A percentile compares a stretch with the other conserved stretches of the same genome.
Conservation (phyloP, 1,140 invertebrate species). For the Reticulitermes speratus region DNA sequence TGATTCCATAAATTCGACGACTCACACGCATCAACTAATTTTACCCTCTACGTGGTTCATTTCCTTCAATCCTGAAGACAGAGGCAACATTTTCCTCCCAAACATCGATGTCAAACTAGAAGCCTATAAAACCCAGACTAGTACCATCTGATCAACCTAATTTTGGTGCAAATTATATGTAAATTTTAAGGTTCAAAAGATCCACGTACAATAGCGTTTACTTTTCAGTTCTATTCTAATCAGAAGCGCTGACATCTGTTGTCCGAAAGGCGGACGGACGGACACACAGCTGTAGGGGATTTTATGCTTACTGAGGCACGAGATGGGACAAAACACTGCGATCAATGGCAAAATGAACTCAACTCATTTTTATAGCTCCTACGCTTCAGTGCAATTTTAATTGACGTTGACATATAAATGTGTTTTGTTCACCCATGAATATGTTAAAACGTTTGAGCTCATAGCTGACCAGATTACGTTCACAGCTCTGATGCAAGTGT, state of each 20-base stretch:
- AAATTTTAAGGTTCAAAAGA: too few relatives aligned
- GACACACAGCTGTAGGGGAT: neutral
- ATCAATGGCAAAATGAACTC: neutral
- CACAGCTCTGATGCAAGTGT: neutral
- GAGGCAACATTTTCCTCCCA: too few relatives aligned
- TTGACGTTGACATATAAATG: slow-evolving; percentile 1
- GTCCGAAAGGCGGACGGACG: neutral
- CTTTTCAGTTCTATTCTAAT: neutral
- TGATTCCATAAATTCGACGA: too few relatives aligned
- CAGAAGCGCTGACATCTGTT: neutral
- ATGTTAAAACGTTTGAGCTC: neutral
- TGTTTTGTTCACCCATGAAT: neutral
- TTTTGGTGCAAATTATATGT: too few relatives aligned
- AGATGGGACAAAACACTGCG: neutral
- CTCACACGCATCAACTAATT: too few relatives aligned
- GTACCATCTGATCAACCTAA: too few relatives aligned
- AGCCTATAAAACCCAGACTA: too few relatives aligned
- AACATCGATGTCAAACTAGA: too few relatives aligned
- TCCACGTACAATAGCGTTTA: neutral
- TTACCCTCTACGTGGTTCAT: too few relatives aligned
- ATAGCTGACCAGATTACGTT: neutral
- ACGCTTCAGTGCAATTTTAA: neutral
- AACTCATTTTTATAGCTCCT: neutral
- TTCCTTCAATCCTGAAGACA: too few relatives aligned
- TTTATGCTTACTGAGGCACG: neutral